These are phyloP conservation scores for Stichodactyla mertensii DNA, from an alignment of 64 coral and sea anemone species.

Conservation along the genomic window DNA sequence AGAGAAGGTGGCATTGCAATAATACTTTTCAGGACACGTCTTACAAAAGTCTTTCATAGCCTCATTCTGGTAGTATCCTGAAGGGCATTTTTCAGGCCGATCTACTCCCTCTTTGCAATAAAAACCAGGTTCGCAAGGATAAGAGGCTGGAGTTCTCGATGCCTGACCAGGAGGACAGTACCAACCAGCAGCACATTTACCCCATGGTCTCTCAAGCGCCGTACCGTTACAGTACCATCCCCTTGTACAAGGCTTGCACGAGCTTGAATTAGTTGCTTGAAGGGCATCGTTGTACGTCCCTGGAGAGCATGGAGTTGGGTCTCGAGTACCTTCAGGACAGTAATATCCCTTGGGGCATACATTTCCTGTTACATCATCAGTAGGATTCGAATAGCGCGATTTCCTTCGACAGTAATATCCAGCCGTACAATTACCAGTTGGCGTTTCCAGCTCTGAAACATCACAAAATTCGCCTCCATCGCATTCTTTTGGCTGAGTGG, in stretches of 20 bases:
- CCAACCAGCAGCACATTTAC: slow-evolving; percentile 77
- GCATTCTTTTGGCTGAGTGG: slow-evolving; percentile 60
- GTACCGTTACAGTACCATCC: slow-evolving; percentile 86
- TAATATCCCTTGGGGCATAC: slow-evolving; percentile 67
- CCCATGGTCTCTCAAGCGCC: slow-evolving; percentile 62
- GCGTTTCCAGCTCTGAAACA: slow-evolving; percentile 48
- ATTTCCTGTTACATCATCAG: slow-evolving; percentile 63
- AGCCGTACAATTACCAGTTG: slow-evolving; percentile 76
- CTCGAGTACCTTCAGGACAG: slow-evolving; percentile 70
- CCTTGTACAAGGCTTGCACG: slow-evolving; percentile 64
- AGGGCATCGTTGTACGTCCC: slow-evolving; percentile 68
- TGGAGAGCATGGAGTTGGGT: slow-evolving; percentile 67
- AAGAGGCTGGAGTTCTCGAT: slow-evolving; percentile 52
- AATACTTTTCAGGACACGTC: slow-evolving; percentile 72
- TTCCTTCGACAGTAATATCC: slow-evolving; percentile 60
- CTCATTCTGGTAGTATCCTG: slow-evolving; percentile 80
- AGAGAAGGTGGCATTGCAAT: slow-evolving; percentile 83
- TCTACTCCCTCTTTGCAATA: slow-evolving; percentile 59
- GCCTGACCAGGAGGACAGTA: slow-evolving; percentile 83
- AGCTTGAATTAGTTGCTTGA: slow-evolving; percentile 52
- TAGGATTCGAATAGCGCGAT: slow-evolving; percentile 24
- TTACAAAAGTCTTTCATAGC: slow-evolving; percentile 63
- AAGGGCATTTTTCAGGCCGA: slow-evolving; percentile 63
- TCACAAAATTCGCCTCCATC: slow-evolving; percentile 87
- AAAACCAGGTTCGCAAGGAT: slow-evolving; percentile 63